A percentile compares a stretch with the other conserved stretches of the same genome.
Evolutionary conservation across 1,140 invertebrate genomes (phyloP).

Genomic region (Bombus terrestris): DNA sequence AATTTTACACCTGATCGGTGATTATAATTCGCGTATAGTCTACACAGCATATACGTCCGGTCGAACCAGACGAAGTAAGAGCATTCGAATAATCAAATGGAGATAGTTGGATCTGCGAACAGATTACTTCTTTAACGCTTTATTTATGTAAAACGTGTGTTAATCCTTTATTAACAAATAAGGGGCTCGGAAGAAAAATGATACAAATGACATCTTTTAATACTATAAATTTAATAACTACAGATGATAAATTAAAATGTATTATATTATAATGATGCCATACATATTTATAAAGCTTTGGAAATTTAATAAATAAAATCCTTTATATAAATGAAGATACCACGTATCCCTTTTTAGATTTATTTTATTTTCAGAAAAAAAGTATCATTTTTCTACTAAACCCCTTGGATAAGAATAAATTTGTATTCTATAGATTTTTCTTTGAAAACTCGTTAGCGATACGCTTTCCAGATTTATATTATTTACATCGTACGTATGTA

Average conservation of each 20-base stretch:
- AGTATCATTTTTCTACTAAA: no score
- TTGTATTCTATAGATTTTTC: neutral
- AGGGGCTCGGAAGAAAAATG: neutral
- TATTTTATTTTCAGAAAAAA: no score
- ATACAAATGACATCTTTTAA: neutral
- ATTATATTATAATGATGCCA: no score
- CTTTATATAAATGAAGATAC: no score
- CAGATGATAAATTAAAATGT: no score
- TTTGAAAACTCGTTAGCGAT: neutral
- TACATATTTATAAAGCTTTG: no score
- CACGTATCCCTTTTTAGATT: no score
- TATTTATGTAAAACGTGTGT: neutral
- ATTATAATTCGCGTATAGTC: slow-evolving; percentile 74
- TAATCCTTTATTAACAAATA: neutral
- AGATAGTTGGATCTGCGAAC: slow-evolving; percentile 25
- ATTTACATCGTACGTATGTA: no score
- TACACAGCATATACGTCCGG: slow-evolving; percentile 74
- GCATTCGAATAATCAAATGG: slow-evolving; percentile 29
- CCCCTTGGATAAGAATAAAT: neutral
- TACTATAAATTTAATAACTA: no score
- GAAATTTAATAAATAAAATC: no score
- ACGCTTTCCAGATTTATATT: neutral
- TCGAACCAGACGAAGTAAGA: slow-evolving; percentile 27
- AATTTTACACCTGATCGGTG: slow-evolving; percentile 57
- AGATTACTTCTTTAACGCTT: neutral